A percentile compares a stretch with the other conserved stretches of the same genome.
Evolutionary conservation across 2,888 invertebrate genomes (phyloP).

Genomic region (Linyphia triangularis): DNA sequence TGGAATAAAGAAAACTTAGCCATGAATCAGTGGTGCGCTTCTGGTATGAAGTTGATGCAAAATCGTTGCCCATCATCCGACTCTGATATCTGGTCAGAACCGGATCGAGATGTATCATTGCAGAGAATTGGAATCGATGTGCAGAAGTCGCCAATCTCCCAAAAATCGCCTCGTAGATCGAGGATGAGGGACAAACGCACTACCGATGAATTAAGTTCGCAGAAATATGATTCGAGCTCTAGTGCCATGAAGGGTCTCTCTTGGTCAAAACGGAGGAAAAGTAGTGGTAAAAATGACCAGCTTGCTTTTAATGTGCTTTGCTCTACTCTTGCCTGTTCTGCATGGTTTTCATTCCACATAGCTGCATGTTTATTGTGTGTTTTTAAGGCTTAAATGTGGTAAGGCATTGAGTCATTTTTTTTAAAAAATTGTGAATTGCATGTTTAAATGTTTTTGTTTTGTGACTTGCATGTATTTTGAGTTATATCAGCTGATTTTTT

Average conservation of each 20-base stretch:
- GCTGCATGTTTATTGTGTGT: slow-evolving; percentile 26
- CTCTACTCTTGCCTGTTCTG: slow-evolving; percentile 68
- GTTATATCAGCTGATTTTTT: not conserved
- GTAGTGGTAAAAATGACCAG: slow-evolving; percentile 51
- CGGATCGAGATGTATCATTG: slow-evolving; percentile 65
- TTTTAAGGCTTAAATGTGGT: not conserved
- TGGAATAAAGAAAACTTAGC: slow-evolving; percentile 12
- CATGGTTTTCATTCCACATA: slow-evolving; percentile 7
- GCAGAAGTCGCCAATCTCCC: slow-evolving; percentile 41
- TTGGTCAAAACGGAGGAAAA: slow-evolving; percentile 42
- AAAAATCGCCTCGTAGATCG: slow-evolving; percentile 47
- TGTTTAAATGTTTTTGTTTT: not conserved
- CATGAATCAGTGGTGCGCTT: not conserved
- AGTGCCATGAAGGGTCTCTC: slow-evolving; percentile 20
- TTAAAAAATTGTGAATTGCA: too few species aligned
- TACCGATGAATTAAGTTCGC: slow-evolving; percentile 35
- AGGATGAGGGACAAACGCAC: slow-evolving; percentile 26
- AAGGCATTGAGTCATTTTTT: not conserved
- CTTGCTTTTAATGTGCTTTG: slow-evolving; percentile 25
- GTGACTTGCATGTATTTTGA: not conserved
- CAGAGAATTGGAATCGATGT: slow-evolving; percentile 72
- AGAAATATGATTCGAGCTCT: slow-evolving; percentile 41
- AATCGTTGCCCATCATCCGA: slow-evolving; percentile 60
- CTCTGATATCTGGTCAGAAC: slow-evolving; percentile 74
- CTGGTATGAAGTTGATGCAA: not conserved